Base-by-base conservation (phyloP, 1,140 invertebrate species). In the Formica exsecta region DNA sequence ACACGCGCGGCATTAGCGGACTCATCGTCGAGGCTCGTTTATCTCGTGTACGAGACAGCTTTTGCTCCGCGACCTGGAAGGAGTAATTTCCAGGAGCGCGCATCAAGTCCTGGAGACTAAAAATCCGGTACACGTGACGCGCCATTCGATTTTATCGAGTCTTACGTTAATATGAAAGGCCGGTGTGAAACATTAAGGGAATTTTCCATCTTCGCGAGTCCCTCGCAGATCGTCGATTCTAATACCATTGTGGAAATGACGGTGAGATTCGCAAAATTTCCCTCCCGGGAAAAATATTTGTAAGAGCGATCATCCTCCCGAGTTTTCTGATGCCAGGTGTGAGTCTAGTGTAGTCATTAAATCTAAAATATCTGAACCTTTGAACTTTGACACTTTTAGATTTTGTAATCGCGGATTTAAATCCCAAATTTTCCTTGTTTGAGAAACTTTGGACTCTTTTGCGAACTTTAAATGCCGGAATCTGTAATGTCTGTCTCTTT, bases 21-120 rank as follows among this genome's bases (percentile, higher is more conserved):
- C 59, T 83, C 79, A 83, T 83, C 68, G 68, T 83, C 66, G 68
- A n/a, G 25, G 54, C 79, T 83, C 79, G 54, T 83, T 83, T 83
- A 83, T 83, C 79, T 83, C 79, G 68, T 29, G 44, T 61, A 61
- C 54, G 54, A 74, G 79, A 83, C 79, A 74, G 79, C 68, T 61
- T 73, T 44, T 74, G 79, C 79, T 83, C 68, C 38, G 41, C 68
- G 79, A 83, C 68, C 68, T 74, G 68, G 57, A 83, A 83, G 54
- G 68, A 74, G 54, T 74, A 83, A 74, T 83, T 73, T 73, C 79
- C 68, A 81, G 76, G 13, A 3, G 62, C 75, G 32, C 51, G 25
- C 38, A 44, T 73, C 25, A 22, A 66, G 19, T 32, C 3, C 66
- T 7, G 36, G n/a, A 8, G 48, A 73, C 29, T 62, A 41, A 74